phyloP scores from a whole-genome alignment of 2,797 vertebrate species.

The Pelodytes ibericus region DNA sequence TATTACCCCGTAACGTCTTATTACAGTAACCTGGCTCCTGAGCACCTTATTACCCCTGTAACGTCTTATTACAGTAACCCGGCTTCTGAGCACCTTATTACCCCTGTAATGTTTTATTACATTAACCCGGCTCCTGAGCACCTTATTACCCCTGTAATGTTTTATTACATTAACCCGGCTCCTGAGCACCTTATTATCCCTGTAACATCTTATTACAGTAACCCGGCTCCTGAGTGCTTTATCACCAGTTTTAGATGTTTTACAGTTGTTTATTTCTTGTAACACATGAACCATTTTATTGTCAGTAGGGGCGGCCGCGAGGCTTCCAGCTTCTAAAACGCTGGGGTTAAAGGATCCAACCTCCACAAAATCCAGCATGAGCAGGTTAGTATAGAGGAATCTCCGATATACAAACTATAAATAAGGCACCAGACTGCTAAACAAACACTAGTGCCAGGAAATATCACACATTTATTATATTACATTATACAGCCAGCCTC shows the following conservation, averaged over 20 bases:
- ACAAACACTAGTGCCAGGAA: no score
- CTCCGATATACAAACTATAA: no score
- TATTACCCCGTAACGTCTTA: no score
- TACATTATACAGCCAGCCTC: no score
- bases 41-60: no score
- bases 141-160: slow-evolving; percentile 11
- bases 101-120: neutral
- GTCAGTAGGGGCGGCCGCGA: slow-evolving; percentile 4
- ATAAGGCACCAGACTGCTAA: no score
- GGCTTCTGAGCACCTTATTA: slow-evolving; percentile 6
- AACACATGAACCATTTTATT: neutral
- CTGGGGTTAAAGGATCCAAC: slow-evolving; percentile 21
- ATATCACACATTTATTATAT: no score
- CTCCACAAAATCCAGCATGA: slow-evolving; percentile 7
- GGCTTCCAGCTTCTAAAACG: slow-evolving; percentile 4
- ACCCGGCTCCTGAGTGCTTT: neutral
- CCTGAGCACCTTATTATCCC: slow-evolving; percentile 7
- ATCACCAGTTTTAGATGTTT: neutral
- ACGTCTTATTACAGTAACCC: no score
- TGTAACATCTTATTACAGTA: slow-evolving; percentile 8
- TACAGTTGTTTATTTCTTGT: neutral
- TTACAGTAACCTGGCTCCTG: no score
- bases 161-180: slow-evolving; percentile 4
- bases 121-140: neutral
- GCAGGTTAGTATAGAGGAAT: slow-evolving; percentile 26